Conservation (phyloP, 2,113 vertebrate species). For the Monopterus albus region DNA sequence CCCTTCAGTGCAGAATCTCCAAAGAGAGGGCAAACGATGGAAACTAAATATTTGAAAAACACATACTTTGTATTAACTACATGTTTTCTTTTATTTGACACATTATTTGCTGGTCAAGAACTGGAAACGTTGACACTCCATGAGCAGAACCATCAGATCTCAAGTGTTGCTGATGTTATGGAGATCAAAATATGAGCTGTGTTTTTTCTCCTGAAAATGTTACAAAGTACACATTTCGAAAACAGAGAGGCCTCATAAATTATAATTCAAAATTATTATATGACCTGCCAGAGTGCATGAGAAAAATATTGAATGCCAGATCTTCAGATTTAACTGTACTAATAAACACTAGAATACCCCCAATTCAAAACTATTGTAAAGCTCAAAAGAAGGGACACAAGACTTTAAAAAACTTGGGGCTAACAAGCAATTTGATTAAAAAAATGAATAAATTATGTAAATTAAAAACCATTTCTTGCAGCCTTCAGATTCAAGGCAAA, state of each 20-base stretch:
- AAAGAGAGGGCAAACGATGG: conserved; percentile 25
- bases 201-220: not conserved
- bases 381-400: too few species aligned
- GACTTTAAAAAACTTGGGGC: too few species aligned
- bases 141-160: not conserved
- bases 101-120: not conserved
- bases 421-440: too few species aligned
- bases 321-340: not conserved
- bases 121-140: not conserved
- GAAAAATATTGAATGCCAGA: too few species aligned
- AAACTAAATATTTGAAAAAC: conserved; percentile 8
- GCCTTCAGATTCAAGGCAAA: not conserved
- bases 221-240: not conserved
- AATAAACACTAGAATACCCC: too few species aligned
- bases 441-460: too few species aligned
- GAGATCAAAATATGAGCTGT: not conserved
- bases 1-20: not conserved
- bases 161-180: not conserved
- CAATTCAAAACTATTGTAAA: too few species aligned
- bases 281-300: not conserved
- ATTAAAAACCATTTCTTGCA: not conserved
- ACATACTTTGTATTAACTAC: not conserved
- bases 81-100: conserved; percentile 9
- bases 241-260: not conserved
- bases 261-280: not conserved